These are phyloP conservation scores for Stictocephala bisonia DNA, from an alignment of 2,888 invertebrate species.

Conservation along the genomic window DNA sequence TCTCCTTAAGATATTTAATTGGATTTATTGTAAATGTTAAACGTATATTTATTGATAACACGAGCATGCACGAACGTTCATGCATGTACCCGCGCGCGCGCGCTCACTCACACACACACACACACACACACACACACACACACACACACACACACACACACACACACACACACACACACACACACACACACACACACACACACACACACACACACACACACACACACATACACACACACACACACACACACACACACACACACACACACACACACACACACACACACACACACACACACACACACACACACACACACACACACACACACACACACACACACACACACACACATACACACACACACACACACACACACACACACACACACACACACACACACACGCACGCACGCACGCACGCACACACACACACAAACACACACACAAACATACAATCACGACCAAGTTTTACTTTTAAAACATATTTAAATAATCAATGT, in stretches of 20 bases:
- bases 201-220: background rate
- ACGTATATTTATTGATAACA: too few relatives aligned
- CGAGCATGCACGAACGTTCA: too few relatives aligned
- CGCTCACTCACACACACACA: background rate
- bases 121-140: background rate
- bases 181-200: background rate
- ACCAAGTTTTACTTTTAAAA: too few relatives aligned
- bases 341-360: background rate
- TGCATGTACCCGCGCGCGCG: too few relatives aligned
- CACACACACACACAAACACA: too few relatives aligned
- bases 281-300: background rate
- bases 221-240: background rate
- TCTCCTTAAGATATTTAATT: too few relatives aligned
- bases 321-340: background rate
- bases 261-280: background rate
- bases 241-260: background rate
- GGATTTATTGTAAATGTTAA: too few relatives aligned
- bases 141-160: background rate
- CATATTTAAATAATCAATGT: too few relatives aligned
- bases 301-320: background rate
- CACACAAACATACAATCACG: too few relatives aligned
- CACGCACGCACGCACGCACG: background rate
- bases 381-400: background rate
- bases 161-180: background rate
- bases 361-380: background rate